Evolutionary conservation across 2,113 vertebrate species (phyloP).

Genomic region (Gorsachius goisagi): DNA sequence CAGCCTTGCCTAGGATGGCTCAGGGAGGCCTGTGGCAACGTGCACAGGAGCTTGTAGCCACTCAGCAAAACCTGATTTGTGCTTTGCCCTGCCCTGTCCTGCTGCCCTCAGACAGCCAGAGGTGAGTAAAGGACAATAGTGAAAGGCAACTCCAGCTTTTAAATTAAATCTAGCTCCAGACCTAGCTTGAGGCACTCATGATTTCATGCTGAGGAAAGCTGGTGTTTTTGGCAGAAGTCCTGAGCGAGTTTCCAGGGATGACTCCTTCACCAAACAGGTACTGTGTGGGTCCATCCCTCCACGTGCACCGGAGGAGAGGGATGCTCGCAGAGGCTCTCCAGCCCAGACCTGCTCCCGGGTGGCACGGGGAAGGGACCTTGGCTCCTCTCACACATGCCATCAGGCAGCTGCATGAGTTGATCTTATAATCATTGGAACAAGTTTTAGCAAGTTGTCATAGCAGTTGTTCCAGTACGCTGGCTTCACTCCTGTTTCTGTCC

Average conservation of each 20-base stretch:
- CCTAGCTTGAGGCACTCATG: neutral
- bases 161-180: slow-evolving; percentile 9
- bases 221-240: neutral
- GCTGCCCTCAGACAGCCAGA: neutral
- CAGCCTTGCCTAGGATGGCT: neutral
- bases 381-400: neutral
- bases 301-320: rapidly evolving
- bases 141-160: neutral
- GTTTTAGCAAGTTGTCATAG: slow-evolving; percentile 50
- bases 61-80: neutral
- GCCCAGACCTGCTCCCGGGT: rapidly evolving
- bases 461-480: slow-evolving; percentile 46
- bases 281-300: rapidly evolving
- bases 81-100: neutral
- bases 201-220: neutral
- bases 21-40: neutral
- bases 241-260: neutral
- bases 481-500: slow-evolving; percentile 1
- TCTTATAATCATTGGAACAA: slow-evolving; percentile 15
- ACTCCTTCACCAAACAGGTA: neutral
- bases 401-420: neutral
- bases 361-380: neutral
- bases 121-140: neutral
- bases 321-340: neutral
- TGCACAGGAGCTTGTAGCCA: neutral